phyloP scores from a whole-genome alignment of 2,113 vertebrate genomes.

The Nicator chloris region DNA sequence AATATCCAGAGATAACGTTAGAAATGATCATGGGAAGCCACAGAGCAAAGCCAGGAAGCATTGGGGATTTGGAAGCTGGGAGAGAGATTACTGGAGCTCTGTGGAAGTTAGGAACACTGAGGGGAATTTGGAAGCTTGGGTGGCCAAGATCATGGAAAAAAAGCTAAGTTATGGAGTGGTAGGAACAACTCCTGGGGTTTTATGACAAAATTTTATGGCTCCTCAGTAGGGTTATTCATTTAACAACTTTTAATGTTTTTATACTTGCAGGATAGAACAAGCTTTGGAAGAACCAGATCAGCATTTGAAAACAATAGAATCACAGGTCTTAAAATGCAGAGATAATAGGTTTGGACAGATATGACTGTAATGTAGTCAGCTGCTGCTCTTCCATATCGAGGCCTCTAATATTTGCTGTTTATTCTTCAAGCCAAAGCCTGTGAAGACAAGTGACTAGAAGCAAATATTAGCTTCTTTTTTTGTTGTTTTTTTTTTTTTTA shows the following conservation, averaged over 20 bases:
- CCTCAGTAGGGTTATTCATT: neutral
- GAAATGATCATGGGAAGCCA: neutral
- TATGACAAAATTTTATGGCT: neutral
- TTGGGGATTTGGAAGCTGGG: neutral
- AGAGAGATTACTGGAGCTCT: neutral
- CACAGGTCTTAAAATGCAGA: conserved; percentile 7
- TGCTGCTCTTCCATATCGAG: neutral
- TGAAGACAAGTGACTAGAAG: neutral
- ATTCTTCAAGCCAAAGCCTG: neutral
- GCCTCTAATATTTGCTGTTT: conserved; percentile 16
- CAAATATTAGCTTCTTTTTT: neutral
- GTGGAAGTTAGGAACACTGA: neutral
- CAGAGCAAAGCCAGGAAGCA: neutral
- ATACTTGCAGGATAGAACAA: conserved; percentile 18
- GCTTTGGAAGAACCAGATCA: conserved; percentile 18
- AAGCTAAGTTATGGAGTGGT: neutral
- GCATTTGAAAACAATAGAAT: conserved; percentile 36
- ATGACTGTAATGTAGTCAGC: conserved; percentile 16
- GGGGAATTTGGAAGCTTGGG: neutral
- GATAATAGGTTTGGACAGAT: conserved; percentile 25
- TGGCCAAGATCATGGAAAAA: neutral
- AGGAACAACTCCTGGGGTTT: neutral
- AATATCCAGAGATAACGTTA: neutral
- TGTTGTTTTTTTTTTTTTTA: neutral
- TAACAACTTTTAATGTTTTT: neutral